Conservation (phyloP, 2,797 vertebrate genomes). For the Cuculus canorus region DNA sequence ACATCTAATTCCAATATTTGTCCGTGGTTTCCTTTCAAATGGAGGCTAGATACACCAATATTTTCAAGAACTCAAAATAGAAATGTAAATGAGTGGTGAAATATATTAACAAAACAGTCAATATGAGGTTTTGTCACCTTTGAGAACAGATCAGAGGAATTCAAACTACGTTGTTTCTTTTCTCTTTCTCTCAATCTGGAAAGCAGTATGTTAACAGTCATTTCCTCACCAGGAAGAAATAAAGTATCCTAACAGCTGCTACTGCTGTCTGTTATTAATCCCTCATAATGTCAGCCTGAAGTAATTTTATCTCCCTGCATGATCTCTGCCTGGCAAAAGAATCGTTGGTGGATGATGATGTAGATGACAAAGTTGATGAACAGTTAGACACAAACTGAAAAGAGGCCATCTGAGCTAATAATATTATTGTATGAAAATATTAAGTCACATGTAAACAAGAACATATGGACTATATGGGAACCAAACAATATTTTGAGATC, state of each 20-base stretch:
- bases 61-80: not conserved
- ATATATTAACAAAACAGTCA: not conserved
- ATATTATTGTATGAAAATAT: not conserved
- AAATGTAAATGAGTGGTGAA: not conserved
- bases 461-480: not conserved
- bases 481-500: not conserved
- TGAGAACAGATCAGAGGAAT: not conserved
- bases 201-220: not conserved
- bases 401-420: not conserved
- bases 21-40: not conserved
- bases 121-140: not conserved
- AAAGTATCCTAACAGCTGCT: not conserved
- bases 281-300: conserved; percentile 1
- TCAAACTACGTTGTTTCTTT: not conserved
- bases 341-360: conserved; percentile 45
- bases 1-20: not conserved
- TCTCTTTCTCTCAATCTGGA: conserved; percentile 38
- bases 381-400: conserved; percentile 5
- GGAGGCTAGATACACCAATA: not conserved
- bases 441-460: not conserved
- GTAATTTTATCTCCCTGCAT: conserved; percentile 49
- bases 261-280: conserved; percentile 24
- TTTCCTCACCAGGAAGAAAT: conserved; percentile 58
- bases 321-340: conserved; percentile 34
- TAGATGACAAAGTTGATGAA: conserved; percentile 34